These are phyloP conservation scores for Sinelater perroti DNA, from an alignment of 2,888 invertebrate genomes.

Conservation along the genomic window DNA sequence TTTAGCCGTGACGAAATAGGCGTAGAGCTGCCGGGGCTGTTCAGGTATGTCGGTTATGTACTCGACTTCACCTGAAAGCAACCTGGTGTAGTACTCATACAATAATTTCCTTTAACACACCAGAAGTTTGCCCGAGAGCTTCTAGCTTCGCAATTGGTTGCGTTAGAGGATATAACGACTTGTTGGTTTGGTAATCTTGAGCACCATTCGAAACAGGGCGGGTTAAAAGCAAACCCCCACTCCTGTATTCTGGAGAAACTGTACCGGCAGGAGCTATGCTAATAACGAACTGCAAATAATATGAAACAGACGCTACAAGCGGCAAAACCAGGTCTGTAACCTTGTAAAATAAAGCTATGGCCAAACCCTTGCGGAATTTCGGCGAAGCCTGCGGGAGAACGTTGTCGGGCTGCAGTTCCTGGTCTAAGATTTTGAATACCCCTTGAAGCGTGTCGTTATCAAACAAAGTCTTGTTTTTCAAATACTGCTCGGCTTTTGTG, in stretches of 20 bases:
- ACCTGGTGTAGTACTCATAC: background rate
- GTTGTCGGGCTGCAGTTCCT: conserved; percentile 70
- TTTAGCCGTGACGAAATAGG: conserved; percentile 68
- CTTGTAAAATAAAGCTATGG: conserved; percentile 82
- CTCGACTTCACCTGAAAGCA: conserved; percentile 67
- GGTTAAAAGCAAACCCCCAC: conserved; percentile 62
- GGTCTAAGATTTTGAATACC: conserved; percentile 60
- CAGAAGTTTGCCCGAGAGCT: conserved; percentile 63
- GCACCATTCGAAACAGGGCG: conserved; percentile 69
- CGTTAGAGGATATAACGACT: conserved; percentile 75
- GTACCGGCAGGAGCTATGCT: conserved; percentile 59
- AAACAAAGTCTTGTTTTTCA: conserved; percentile 57
- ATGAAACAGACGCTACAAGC: conserved; percentile 62
- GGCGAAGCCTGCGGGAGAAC: conserved; percentile 72
- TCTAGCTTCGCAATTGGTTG: conserved; percentile 79
- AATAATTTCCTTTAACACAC: conserved; percentile 23
- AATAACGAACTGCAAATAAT: conserved; percentile 51
- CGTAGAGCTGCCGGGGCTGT: conserved; percentile 68
- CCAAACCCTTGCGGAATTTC: conserved; percentile 72
- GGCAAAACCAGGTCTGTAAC: too few species aligned
- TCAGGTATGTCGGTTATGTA: conserved; percentile 70
- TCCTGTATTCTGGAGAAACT: conserved; percentile 55
- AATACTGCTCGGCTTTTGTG: conserved; percentile 59
- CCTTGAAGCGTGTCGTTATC: conserved; percentile 57
- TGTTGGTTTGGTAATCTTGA: conserved; percentile 75